These are phyloP conservation scores for Drosophila neoperkinsi DNA, from an alignment of 2,888 invertebrate species.

Conservation along the genomic window DNA sequence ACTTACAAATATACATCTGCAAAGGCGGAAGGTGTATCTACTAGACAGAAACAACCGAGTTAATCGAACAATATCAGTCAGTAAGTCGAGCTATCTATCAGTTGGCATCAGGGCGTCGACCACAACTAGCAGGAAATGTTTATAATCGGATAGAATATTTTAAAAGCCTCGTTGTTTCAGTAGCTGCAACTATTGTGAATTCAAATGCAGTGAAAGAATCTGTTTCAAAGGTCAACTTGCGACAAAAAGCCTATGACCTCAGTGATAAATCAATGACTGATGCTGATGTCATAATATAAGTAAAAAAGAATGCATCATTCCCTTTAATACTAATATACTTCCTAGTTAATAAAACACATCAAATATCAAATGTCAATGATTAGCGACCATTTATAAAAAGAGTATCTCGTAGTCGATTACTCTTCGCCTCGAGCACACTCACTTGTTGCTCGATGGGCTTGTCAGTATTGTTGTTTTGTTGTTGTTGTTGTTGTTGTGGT, in stretches of 20 bases:
- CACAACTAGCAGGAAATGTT: not conserved
- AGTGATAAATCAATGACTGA: not conserved
- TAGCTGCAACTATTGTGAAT: not conserved
- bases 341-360: not conserved
- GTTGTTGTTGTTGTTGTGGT: slow-evolving; percentile 15
- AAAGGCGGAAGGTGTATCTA: not conserved
- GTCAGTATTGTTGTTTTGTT: slow-evolving; percentile 24
- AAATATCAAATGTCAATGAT: not conserved
- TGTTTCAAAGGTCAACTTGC: not conserved
- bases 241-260: accelerated
- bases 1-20: not conserved
- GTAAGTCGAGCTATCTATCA: not conserved
- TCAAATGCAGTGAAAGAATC: not conserved
- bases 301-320: not conserved
- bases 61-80: not conserved
- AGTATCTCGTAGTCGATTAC: slow-evolving; percentile 1
- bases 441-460: slow-evolving; percentile 36
- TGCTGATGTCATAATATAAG: not conserved
- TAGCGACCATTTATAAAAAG: not conserved
- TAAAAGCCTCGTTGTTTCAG: no score
- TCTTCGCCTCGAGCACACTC: not conserved
- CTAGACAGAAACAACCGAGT: not conserved
- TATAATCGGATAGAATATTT: not conserved
- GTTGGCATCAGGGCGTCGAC: not conserved
- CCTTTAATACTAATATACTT: not conserved